Evolutionary conservation across 2,888 invertebrate genomes (phyloP).

Genomic region (Harpalus rufipes): DNA sequence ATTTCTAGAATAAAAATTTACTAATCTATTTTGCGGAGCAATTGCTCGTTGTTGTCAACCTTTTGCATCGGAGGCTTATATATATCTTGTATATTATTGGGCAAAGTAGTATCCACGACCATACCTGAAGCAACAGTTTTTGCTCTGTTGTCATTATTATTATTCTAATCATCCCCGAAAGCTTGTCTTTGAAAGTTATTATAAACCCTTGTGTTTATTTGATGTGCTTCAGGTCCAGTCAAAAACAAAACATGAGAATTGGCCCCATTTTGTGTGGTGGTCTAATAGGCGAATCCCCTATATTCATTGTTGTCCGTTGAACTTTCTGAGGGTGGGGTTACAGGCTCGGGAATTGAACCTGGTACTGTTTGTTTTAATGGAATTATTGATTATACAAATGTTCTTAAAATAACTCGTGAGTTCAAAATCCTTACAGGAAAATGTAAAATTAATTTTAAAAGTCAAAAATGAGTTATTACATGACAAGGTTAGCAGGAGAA

Average conservation of each 20-base stretch:
- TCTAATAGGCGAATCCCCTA: constrained; percentile 73
- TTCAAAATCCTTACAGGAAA: too few relatives aligned
- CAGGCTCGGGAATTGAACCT: neutral
- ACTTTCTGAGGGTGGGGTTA: neutral
- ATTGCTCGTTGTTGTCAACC: constrained; percentile 8
- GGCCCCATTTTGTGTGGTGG: constrained; percentile 71
- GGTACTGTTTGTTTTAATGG: constrained; percentile 3
- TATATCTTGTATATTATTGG: constrained; percentile 61
- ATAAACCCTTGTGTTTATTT: constrained; percentile 59
- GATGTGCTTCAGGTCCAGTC: constrained; percentile 71
- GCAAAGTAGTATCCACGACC: constrained; percentile 69
- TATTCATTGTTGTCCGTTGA: constrained; percentile 40
- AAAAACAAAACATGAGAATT: constrained; percentile 72
- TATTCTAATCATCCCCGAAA: constrained; percentile 26
- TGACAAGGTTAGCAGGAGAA: too few relatives aligned
- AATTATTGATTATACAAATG: constrained; percentile 59
- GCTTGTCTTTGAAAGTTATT: too few relatives aligned
- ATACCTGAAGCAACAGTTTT: constrained; percentile 71
- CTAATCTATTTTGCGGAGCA: constrained; percentile 59
- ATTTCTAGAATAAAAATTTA: constrained; percentile 69
- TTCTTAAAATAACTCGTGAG: constrained; percentile 40
- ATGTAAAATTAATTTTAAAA: too few relatives aligned
- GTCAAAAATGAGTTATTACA: too few relatives aligned
- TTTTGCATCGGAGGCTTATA: constrained; percentile 38
- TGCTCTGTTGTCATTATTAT: constrained; percentile 64